A percentile compares a stretch with the other conserved stretches of the same genome.
These are phyloP conservation scores for Bicyclus anynana DNA, from an alignment of 1,140 invertebrate species.

Conservation along the genomic window DNA sequence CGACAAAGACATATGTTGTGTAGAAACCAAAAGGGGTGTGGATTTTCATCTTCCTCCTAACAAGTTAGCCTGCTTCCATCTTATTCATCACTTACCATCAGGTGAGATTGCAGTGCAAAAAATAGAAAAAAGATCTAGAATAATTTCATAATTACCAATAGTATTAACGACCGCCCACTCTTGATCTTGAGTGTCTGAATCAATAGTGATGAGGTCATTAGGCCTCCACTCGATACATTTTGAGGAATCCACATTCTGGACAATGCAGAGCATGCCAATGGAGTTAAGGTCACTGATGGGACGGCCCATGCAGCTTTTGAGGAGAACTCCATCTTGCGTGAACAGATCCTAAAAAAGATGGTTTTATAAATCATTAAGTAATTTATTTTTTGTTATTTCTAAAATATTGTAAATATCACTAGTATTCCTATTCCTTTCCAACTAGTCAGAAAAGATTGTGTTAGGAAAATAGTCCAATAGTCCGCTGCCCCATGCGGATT, in stretches of 20 bases:
- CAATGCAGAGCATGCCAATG: slow-evolving; percentile 79
- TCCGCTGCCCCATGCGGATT: no score
- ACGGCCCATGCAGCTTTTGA: slow-evolving; percentile 77
- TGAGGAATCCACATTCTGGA: slow-evolving; percentile 68
- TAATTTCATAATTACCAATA: slow-evolving; percentile 69
- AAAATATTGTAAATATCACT: no score
- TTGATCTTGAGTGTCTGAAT: slow-evolving; percentile 86
- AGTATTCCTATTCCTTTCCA: no score
- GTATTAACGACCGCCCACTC: slow-evolving; percentile 90
- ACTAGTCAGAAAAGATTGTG: no score
- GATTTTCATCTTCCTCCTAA: no score
- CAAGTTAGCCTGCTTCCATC: no score
- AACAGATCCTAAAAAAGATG: slow-evolving; percentile 73
- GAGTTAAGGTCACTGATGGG: slow-evolving; percentile 79
- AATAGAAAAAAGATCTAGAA: not conserved
- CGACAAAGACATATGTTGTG: no score
- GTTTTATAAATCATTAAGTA: not conserved
- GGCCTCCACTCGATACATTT: slow-evolving; percentile 88
- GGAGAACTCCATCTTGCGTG: slow-evolving; percentile 80
- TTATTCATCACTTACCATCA: no score
- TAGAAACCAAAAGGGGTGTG: no score
- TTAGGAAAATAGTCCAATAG: no score
- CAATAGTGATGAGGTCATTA: slow-evolving; percentile 83
- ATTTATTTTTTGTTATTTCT: no score
- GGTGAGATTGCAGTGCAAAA: no score